A percentile compares a stretch with the other conserved stretches of the same genome.
Evolutionary conservation across 2,797 vertebrate species (phyloP).

Genomic region (Takifugu rubripes): DNA sequence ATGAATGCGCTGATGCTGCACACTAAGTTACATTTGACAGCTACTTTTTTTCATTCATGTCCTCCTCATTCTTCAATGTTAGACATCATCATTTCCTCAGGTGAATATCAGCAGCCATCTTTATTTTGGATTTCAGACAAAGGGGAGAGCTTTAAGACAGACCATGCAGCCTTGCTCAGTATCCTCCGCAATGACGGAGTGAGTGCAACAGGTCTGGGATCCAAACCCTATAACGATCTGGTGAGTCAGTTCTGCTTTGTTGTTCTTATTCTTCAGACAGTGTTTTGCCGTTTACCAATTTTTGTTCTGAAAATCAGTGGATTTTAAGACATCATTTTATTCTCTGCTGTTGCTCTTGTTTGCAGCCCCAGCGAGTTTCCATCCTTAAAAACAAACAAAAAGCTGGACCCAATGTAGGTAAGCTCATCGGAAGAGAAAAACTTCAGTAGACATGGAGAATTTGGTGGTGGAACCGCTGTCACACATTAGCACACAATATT

Average conservation of each 20-base stretch:
- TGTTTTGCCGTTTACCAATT: background rate
- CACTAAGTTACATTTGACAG: background rate
- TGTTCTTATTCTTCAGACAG: background rate
- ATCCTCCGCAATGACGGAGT: constrained; percentile 56
- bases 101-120: background rate
- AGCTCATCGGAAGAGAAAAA: background rate
- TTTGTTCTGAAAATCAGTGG: background rate
- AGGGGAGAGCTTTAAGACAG: constrained; percentile 43
- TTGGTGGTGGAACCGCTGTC: too few relatives aligned
- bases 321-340: background rate
- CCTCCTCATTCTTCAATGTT: background rate
- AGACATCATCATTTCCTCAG: background rate
- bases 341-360: constrained; percentile 9
- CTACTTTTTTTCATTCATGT: background rate
- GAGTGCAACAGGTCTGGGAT: constrained; percentile 10
- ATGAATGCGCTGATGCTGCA: background rate
- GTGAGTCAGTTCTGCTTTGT: constrained; percentile 42
- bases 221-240: constrained; percentile 47
- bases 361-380: constrained; percentile 70
- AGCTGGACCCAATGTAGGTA: constrained; percentile 49
- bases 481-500: too few relatives aligned
- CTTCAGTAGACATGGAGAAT: too few relatives aligned
- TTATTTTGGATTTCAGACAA: constrained; percentile 42
- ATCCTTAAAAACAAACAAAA: constrained; percentile 62
- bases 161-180: constrained; percentile 50